Evolutionary conservation across 2,888 invertebrate genomes (phyloP), one percentile per base, ranked within the genome.

Genomic region (Eupeodes luniger): DNA sequence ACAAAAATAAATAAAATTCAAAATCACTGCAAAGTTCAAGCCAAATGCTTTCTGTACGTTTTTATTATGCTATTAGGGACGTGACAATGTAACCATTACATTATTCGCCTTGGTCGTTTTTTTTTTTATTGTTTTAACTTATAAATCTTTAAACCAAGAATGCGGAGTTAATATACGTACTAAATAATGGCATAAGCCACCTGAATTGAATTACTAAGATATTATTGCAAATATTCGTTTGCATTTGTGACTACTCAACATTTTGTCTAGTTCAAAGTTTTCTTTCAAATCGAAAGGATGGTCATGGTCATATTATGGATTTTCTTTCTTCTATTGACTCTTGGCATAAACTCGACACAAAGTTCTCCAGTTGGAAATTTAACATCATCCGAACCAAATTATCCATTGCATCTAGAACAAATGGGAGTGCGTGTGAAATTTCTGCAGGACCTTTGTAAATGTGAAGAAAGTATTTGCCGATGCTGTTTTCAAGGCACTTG

Each of bases 11-110:
- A 74, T 16, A 14, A 49, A 49, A 14, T 51, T 53, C 47, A 82
- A 83, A 82, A 72, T 59, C 16, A 27, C 27, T 27, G 44, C 57
- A 87, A 82, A 61, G 70, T 80, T 64, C 83, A 80, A 77, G 66
- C 49, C 61, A 72, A 87, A 87, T 83, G 75, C 36, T 49, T 83
- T 74, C 72, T 80, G 72, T 62, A 81, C 87, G 74, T 79, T 72
- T 77, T 62, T 53, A 64, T 44, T 44, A 44, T 10, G 12, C 11
- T 66, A 59, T 72, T 47, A 59, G 72, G 57, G 79, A 86, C 86
- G 83, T 86, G 86, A 86, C 78, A 86, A 79, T 79, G 74, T n/a
- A 84, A 62, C 53, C 79, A 86, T 75, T 81, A 64, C 74, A 67
- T 44, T 19, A 27, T 27, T 47, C 34, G 59, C 53, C 80, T 62